Evolutionary conservation across 1,140 invertebrate genomes (phyloP).

Genomic region (Globodera rostochiensis): DNA sequence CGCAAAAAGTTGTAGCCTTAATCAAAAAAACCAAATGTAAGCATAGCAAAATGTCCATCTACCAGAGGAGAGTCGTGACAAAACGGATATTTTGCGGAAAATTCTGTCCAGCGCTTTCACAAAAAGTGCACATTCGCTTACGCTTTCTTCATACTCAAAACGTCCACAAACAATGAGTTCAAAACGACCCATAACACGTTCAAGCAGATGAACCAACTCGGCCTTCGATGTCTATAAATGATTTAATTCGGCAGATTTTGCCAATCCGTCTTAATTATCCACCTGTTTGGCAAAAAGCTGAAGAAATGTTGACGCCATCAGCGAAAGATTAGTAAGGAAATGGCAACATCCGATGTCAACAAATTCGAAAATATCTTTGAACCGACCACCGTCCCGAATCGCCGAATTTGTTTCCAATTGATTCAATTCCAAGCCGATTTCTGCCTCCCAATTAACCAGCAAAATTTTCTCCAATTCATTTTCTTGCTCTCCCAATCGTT

Average conservation of each 20-base stretch:
- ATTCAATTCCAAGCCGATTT: conserved; percentile 28
- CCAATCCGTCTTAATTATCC: not conserved
- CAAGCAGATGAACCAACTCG: conserved; percentile 34
- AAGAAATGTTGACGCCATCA: conserved; percentile 27
- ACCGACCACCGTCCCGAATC: not conserved
- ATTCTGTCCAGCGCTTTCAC: conserved; percentile 45
- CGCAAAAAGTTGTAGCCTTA: conserved; percentile 12
- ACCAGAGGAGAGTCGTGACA: conserved; percentile 40
- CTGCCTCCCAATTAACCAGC: conserved; percentile 16
- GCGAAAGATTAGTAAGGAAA: conserved; percentile 42
- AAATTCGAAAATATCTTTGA: conserved; percentile 40
- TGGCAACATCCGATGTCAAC: conserved; percentile 40
- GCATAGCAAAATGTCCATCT: not conserved
- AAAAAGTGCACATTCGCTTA: conserved; percentile 48
- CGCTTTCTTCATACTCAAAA: conserved; percentile 38
- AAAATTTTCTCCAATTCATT: conserved; percentile 27
- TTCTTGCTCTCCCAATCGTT: conserved; percentile 17
- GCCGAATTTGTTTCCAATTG: conserved; percentile 26
- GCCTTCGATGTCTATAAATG: conserved; percentile 15
- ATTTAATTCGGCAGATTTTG: not conserved
- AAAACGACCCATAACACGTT: conserved; percentile 34
- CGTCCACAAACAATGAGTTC: conserved; percentile 36
- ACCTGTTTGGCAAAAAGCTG: conserved; percentile 40
- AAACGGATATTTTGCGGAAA: conserved; percentile 46
- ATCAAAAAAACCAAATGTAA: not conserved